Base-by-base conservation (phyloP, 2,113 vertebrate species). In the Danionella cerebrum region DNA sequence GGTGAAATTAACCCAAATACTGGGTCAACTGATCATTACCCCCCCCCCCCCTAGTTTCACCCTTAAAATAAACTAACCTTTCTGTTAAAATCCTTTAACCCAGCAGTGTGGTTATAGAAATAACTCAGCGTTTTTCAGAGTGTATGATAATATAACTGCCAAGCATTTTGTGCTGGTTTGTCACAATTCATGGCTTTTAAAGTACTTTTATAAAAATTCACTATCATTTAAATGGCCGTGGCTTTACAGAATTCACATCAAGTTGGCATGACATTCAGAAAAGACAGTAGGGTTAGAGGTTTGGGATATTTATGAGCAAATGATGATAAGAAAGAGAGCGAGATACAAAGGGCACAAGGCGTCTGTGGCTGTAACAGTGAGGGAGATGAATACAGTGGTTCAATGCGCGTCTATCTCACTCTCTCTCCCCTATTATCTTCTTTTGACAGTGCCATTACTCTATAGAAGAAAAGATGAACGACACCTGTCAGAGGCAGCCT, bases 371-470 rank as follows among this genome's bases (percentile, higher is more conserved):
- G 41, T 45, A 47, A 36, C 59, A 35, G 19, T 64, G 59, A 64
- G 44, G 29, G 42, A 64, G 44, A 64, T 64, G 44, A 64, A 64
- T 64, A 33, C 59, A 64, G 29, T 35, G 42, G 29, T 64, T 64
- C 42, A 48, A 12, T 29, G 12, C 25, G 24, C 21, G 1, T 69
- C 71, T 57, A 36, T 18, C 70, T 70, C 63, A 4, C 47, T 70
- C 53, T 70, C 54, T 44, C 87, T 86, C 84, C 86, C 84, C 91
- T 89, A 93, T 97, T 96, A 95, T 92, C 92, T 91, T 84, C 77
- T 85, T 85, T 82, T 93, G 93, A 95, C 93, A 95, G 91, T 89
- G 88, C 90, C 93, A 96, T 97, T 95, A 93, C 90, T 94, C 92
- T 91, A 85, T 89, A 85, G 67, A 48, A 87, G 86, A 87, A 91